Conservation (phyloP, 2,113 vertebrate species). For the Crocuta crocuta region DNA sequence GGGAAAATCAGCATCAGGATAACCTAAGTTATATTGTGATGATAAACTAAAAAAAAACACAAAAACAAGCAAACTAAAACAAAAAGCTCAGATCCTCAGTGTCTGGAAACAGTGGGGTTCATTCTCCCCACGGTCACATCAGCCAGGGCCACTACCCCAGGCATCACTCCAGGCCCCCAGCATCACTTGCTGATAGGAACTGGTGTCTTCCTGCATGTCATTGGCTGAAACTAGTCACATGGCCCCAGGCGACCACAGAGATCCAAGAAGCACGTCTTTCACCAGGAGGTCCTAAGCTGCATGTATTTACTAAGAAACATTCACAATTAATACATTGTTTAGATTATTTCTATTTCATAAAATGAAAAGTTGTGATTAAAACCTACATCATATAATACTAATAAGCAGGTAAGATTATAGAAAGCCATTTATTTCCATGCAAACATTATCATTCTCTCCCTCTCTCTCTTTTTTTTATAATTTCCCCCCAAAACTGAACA, state of each 20-base stretch:
- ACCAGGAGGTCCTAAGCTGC: neutral
- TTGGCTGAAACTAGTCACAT: neutral
- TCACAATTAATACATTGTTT: fast-evolving
- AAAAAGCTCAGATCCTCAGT: neutral
- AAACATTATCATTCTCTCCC: neutral
- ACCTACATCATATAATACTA: fast-evolving
- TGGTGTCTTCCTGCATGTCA: no score
- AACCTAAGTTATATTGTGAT: no score
- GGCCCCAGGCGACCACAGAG: fast-evolving
- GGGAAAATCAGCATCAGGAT: neutral
- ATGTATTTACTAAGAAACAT: fast-evolving
- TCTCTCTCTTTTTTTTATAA: neutral
- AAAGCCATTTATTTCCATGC: neutral
- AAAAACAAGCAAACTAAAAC: neutral
- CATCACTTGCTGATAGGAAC: fast-evolving
- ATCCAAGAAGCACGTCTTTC: fast-evolving
- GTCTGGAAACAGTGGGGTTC: no score
- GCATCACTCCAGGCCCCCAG: fast-evolving
- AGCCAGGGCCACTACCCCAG: no score
- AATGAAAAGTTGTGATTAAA: neutral
- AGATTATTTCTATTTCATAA: neutral
- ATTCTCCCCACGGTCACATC: fast-evolving
- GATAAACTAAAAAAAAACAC: no score
- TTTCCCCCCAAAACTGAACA: neutral
- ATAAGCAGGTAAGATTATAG: neutral